phyloP scores from a whole-genome alignment of 2,113 vertebrate genomes.

The Notothenia rossii region DNA sequence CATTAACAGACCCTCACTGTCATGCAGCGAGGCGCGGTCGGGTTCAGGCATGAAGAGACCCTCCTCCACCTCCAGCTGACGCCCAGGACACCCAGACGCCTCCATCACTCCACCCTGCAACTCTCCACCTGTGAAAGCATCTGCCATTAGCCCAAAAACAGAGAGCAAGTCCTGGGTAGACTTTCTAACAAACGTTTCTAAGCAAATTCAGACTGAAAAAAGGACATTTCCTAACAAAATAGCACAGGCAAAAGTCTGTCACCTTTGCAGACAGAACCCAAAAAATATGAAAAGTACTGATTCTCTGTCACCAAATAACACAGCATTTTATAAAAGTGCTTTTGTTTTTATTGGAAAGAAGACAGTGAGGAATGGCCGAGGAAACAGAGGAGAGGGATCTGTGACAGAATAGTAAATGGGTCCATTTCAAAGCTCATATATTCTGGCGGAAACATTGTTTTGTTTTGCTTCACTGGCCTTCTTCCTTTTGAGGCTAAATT shows the following conservation, averaged over 20 bases:
- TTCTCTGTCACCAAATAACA: slow-evolving; percentile 5
- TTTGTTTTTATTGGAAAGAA: slow-evolving; percentile 34
- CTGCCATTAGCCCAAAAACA: slow-evolving; percentile 58
- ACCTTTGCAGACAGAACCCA: not conserved
- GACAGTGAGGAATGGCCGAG: slow-evolving; percentile 37
- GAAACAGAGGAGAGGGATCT: slow-evolving; percentile 37
- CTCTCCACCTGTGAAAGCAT: slow-evolving; percentile 83
- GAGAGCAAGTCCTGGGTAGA: not conserved
- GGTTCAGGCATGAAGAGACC: slow-evolving; percentile 91
- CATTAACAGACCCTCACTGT: slow-evolving; percentile 96
- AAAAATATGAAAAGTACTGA: not conserved
- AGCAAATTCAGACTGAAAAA: not conserved
- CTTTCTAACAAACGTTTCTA: not conserved
- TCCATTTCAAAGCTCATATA: slow-evolving; percentile 37
- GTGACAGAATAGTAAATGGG: slow-evolving; percentile 59
- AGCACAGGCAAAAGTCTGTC: no score
- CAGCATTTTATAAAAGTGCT: not conserved
- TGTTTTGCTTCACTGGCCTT: slow-evolving; percentile 34
- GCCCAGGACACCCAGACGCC: slow-evolving; percentile 83
- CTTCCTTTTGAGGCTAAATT: slow-evolving; percentile 20
- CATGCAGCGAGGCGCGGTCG: slow-evolving; percentile 95
- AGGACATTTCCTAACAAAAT: not conserved
- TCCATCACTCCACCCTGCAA: slow-evolving; percentile 86
- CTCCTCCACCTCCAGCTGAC: slow-evolving; percentile 87
- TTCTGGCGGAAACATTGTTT: slow-evolving; percentile 32